Evolutionary conservation across 2,888 invertebrate genomes (phyloP).

Genomic region (Chloroclystis v-ata): DNA sequence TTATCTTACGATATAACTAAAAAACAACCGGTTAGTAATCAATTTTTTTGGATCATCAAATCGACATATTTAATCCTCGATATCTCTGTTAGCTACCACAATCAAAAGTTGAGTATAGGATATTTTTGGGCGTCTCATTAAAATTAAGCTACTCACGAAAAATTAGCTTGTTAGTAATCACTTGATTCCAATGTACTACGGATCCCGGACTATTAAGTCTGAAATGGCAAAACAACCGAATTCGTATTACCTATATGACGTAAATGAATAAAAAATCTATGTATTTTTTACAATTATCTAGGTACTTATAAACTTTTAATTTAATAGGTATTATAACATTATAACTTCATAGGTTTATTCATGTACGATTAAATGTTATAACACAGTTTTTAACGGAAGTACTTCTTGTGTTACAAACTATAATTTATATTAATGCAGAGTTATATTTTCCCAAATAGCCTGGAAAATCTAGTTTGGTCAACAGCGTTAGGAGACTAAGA

Average conservation of each 20-base stretch:
- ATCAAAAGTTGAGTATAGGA: too few species aligned
- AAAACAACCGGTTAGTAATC: too few species aligned
- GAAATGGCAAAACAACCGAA: constrained; percentile 1
- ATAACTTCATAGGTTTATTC: constrained; percentile 3
- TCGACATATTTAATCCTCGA: too few species aligned
- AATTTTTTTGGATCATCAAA: too few species aligned
- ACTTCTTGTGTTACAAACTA: constrained; percentile 13
- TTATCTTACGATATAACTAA: too few species aligned
- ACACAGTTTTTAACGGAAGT: constrained; percentile 21
- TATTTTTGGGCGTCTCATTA: too few species aligned
- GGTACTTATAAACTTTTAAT: constrained; percentile 7
- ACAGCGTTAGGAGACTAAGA: background rate
- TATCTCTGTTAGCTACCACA: too few species aligned
- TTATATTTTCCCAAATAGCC: background rate
- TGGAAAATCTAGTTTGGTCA: background rate
- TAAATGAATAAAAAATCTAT: constrained; percentile 15
- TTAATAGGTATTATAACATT: constrained; percentile 9
- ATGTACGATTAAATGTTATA: constrained; percentile 8
- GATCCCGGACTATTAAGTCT: background rate
- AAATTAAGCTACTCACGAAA: too few species aligned
- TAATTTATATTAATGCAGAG: constrained; percentile 6
- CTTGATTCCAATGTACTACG: too few species aligned
- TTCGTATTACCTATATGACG: background rate
- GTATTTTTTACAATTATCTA: constrained; percentile 4
- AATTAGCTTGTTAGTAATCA: too few species aligned